Conservation (phyloP, 2,797 vertebrate genomes). For the Amazona ochrocephala region DNA sequence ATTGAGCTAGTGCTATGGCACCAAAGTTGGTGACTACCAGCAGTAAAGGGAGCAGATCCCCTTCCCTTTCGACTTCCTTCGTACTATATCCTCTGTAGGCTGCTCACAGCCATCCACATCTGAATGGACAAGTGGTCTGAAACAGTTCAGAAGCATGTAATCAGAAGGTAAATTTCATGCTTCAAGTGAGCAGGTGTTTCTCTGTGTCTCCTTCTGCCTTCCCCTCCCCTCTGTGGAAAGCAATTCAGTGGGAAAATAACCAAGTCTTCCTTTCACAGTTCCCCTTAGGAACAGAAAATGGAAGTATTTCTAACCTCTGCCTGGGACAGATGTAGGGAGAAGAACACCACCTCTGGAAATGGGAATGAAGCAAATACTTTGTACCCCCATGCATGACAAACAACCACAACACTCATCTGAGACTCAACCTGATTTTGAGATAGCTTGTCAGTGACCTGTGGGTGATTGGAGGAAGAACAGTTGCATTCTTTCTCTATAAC, state of each 20-base stretch:
- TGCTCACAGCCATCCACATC: neutral
- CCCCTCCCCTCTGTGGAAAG: neutral
- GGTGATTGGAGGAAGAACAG: neutral
- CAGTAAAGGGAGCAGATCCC: neutral
- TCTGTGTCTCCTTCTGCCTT: neutral
- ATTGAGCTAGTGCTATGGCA: neutral
- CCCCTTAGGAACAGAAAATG: neutral
- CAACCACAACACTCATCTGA: neutral
- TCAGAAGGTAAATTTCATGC: neutral
- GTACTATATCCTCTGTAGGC: rapidly evolving
- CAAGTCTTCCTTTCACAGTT: neutral
- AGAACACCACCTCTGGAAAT: slow-evolving; percentile 2
- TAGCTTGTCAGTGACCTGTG: neutral
- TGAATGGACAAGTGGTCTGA: neutral
- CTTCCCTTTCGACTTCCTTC: neutral
- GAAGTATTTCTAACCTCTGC: neutral
- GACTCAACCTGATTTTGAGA: neutral
- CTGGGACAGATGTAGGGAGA: neutral
- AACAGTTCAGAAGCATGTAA: neutral
- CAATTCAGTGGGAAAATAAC: neutral
- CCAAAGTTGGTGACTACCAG: neutral
- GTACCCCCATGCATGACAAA: neutral
- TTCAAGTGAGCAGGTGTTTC: neutral
- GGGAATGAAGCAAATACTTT: neutral
- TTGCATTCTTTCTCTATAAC: neutral